Evolutionary conservation across 2,888 invertebrate genomes (phyloP).

Genomic region (Rotaria sp.): DNA sequence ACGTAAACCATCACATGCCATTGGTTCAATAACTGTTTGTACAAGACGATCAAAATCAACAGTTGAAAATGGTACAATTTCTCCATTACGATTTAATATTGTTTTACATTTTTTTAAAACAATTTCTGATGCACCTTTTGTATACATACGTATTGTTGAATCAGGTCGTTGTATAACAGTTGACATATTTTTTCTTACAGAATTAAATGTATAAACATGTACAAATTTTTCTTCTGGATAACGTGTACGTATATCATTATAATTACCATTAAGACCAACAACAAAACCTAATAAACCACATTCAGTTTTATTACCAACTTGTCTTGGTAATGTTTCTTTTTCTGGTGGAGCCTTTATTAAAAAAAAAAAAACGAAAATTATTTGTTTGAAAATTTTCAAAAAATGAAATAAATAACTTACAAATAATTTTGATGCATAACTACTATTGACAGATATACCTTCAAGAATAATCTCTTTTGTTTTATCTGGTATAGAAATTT

Average conservation of each 20-base stretch:
- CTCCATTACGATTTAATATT: neutral
- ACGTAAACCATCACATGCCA: constrained; percentile 93
- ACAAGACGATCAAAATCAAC: constrained; percentile 63
- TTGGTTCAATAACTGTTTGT: constrained; percentile 77
- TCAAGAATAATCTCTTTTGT: constrained; percentile 27
- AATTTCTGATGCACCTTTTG: constrained; percentile 92
- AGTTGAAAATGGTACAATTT: constrained; percentile 21
- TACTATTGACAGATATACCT: constrained; percentile 32
- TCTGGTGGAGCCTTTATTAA: neutral
- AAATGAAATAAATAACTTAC: constrained; percentile 57
- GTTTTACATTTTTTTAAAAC: constrained; percentile 56
- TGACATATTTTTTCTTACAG: constrained; percentile 95
- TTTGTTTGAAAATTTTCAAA: neutral
- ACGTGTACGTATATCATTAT: constrained; percentile 81
- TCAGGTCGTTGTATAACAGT: constrained; percentile 79
- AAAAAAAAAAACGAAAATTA: neutral
- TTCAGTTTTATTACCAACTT: constrained; percentile 98
- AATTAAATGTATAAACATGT: constrained; percentile 78
- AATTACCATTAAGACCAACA: constrained; percentile 76
- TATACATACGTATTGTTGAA: constrained; percentile 63
- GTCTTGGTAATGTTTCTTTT: constrained; percentile 66
- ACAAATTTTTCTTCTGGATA: constrained; percentile 84
- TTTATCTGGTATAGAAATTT: constrained; percentile 45
- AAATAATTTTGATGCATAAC: constrained; percentile 71
- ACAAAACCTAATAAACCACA: constrained; percentile 93